Conservation (phyloP, 2,888 invertebrate species). For the Eristalinus sepulchralis region DNA sequence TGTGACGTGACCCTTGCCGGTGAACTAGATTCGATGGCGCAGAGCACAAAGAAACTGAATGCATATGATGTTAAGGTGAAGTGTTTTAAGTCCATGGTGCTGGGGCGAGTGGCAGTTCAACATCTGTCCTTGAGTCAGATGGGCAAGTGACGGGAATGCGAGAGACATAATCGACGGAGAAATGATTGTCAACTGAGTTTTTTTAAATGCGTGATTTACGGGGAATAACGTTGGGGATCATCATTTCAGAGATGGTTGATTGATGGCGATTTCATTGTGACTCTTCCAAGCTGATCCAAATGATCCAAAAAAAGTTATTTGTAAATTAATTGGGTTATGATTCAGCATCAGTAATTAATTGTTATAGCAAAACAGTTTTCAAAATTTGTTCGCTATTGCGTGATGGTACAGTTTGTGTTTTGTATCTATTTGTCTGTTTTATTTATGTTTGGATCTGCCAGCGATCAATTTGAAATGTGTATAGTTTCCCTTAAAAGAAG, state of each 20-base stretch:
- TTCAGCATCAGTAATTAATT: not conserved
- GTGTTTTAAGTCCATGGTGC: not conserved
- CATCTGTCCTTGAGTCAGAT: not conserved
- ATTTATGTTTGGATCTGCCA: too few relatives aligned
- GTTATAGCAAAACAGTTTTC: not conserved
- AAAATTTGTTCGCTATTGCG: not conserved
- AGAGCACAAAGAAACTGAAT: constrained; percentile 27
- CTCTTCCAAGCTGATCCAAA: not conserved
- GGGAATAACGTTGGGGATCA: not conserved
- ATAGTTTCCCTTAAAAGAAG: too few relatives aligned
- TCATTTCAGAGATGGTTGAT: not conserved
- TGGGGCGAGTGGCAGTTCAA: not conserved
- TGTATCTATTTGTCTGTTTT: too few relatives aligned
- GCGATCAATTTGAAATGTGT: too few relatives aligned
- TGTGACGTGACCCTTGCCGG: constrained; percentile 44
- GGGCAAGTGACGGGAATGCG: not conserved
- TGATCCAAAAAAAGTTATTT: too few relatives aligned
- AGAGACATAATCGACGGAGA: not conserved
- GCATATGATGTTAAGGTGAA: not conserved
- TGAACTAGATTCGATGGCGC: constrained; percentile 29
- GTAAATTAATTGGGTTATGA: not conserved
- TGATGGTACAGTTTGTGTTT: too few relatives aligned
- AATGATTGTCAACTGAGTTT: not conserved
- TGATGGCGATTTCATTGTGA: not conserved
- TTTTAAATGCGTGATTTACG: not conserved